Evolutionary conservation across 2,113 vertebrate species (phyloP).

Genomic region (Acrocephalus kingi): DNA sequence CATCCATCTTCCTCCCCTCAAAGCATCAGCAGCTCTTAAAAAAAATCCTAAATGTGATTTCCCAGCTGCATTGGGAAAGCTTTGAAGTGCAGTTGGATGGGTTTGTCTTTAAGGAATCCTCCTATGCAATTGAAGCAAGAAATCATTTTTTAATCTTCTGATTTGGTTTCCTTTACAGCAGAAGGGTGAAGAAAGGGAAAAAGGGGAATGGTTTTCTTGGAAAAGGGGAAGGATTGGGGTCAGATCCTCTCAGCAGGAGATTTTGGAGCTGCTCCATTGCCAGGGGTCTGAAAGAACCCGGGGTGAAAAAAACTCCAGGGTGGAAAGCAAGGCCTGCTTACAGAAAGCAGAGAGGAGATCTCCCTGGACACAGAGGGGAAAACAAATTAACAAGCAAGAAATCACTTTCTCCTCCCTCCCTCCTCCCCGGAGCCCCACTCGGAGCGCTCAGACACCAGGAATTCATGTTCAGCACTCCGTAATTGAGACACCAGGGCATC

Average conservation of each 20-base stretch:
- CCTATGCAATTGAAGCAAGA: not conserved
- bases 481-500: slow-evolving; percentile 19
- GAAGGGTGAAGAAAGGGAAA: not conserved
- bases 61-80: not conserved
- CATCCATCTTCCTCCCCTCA: not conserved
- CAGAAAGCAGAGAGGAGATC: not conserved
- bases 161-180: not conserved
- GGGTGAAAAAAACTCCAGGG: not conserved
- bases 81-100: not conserved
- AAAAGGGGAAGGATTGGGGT: not conserved
- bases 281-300: not conserved
- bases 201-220: not conserved
- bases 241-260: not conserved
- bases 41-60: not conserved
- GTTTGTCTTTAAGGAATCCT: not conserved
- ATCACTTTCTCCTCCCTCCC: slow-evolving; percentile 12
- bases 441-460: not conserved
- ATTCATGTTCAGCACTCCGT: not conserved
- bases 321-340: not conserved
- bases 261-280: not conserved
- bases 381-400: slow-evolving; percentile 60
- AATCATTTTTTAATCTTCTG: not conserved
- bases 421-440: not conserved
- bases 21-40: not conserved
- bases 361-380: slow-evolving; percentile 32